A percentile compares a stretch with the other conserved stretches of the same genome.
These are phyloP conservation scores for Oedothorax gibbosus DNA, from an alignment of 1,140 invertebrate species.

Conservation along the genomic window DNA sequence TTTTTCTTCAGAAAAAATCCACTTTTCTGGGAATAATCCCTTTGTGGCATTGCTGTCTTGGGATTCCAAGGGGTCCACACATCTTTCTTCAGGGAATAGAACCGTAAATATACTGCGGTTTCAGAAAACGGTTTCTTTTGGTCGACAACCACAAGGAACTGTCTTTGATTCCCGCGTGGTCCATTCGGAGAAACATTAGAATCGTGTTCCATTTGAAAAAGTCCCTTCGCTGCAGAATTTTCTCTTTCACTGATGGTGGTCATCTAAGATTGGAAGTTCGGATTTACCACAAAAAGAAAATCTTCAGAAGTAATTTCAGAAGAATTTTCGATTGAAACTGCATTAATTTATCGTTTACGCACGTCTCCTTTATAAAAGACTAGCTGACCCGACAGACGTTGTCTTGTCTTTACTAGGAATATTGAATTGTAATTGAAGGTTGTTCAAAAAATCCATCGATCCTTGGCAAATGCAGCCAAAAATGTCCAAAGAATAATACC, in stretches of 20 bases:
- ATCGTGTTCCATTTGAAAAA: constrained; percentile 27
- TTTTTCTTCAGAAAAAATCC: constrained; percentile 26
- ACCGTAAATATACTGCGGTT: constrained; percentile 26
- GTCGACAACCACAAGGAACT: constrained; percentile 6
- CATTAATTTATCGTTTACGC: too few species aligned
- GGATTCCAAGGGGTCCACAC: constrained; percentile 36
- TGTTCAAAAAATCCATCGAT: too few species aligned
- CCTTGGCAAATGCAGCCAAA: too few species aligned
- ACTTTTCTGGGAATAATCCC: constrained; percentile 28
- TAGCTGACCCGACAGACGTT: too few species aligned
- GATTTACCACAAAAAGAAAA: too few species aligned
- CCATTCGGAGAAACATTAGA: constrained; percentile 33
- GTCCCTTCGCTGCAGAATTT: neutral
- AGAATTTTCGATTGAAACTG: too few species aligned
- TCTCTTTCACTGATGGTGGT: neutral
- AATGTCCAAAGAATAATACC: too few species aligned
- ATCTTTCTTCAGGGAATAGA: constrained; percentile 17
- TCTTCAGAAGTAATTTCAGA: too few species aligned
- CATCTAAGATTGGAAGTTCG: too few species aligned
- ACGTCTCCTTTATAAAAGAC: too few species aligned
- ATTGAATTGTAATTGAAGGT: too few species aligned
- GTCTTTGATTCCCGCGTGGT: constrained; percentile 20
- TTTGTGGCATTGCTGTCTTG: constrained; percentile 8
- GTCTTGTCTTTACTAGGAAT: too few species aligned
- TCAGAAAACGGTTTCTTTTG: constrained; percentile 12